phyloP scores from a whole-genome alignment of 2,888 invertebrate genomes.

The Allolobophora icterica region DNA sequence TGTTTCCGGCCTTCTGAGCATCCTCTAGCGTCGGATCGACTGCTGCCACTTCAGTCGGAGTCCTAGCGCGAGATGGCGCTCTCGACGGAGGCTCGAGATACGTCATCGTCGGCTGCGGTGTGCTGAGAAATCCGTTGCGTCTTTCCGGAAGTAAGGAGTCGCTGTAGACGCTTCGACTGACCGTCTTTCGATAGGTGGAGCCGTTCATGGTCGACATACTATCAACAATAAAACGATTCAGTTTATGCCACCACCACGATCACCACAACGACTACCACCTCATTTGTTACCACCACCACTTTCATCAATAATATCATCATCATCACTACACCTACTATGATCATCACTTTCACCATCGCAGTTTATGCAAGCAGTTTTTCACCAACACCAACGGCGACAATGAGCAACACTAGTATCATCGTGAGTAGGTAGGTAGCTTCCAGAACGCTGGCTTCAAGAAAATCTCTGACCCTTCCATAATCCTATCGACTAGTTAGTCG shows the following conservation, averaged over 20 bases:
- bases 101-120: not conserved
- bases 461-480: too few species aligned
- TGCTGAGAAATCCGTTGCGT: not conserved
- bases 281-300: not conserved
- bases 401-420: too few species aligned
- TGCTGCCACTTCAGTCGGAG: not conserved
- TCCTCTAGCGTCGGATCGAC: conserved; percentile 25
- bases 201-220: not conserved
- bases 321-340: not conserved
- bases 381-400: not conserved
- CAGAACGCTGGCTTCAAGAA: too few species aligned
- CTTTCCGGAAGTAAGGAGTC: not conserved
- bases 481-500: too few species aligned
- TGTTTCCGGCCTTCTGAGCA: conserved; percentile 5
- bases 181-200: not conserved
- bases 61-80: not conserved
- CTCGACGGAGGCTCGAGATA: not conserved
- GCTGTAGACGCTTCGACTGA: conserved; percentile 22
- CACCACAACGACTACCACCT: not conserved
- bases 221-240: not conserved
- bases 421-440: too few species aligned
- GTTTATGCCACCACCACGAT: not conserved
- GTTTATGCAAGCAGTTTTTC: too few species aligned
- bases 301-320: not conserved
- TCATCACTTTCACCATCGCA: not conserved